Evolutionary conservation across 1,140 invertebrate genomes (phyloP), one percentile per base, ranked within the genome.

Genomic region (Bilobella aurantiaca): DNA sequence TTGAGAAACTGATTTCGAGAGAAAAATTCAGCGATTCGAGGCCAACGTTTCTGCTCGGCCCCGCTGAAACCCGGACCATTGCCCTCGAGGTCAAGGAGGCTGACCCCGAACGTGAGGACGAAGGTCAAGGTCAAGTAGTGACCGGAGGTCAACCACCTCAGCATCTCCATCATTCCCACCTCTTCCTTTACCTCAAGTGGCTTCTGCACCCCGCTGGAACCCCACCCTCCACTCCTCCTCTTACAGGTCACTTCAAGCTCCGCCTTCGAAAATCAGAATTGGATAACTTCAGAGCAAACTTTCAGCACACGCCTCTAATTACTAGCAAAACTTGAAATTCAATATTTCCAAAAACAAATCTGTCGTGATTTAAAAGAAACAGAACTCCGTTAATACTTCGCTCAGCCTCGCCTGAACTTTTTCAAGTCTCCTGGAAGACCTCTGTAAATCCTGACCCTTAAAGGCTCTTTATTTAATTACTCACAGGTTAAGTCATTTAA

Each of bases 61-160:
- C 59, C 32, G 27, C 8, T 8, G 64, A 66, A 58, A 49, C 58
- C 16, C 58, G 42, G 56, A 66, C 46, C 57, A 18, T 66, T 30
- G 37, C 62, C 27, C 18, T 66, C 0, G 37, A 49, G n/a, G 30
- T 66, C n/a, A 32, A 66, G 12, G 58, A 59, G 5, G 25, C 3
- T 34, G 23, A 59, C 3, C 8, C 5, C 28, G 25, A 8, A 59
- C 31, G 23, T 5, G 23, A 59, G 58, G 32, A 59, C 5, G 32
- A 29, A 59, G 14, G n/a, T n/a, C n/a, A n/a, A n/a, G n/a, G n/a
- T n/a, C n/a, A n/a, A n/a, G n/a, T n/a, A n/a, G n/a, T n/a, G n/a
- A n/a, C n/a, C 31, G 58, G 25, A 8, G 23, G 21, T 30, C 28
- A 59, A 59, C 28, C 58, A 29, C 3, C 25, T 5, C 5, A 59